Evolutionary conservation across 2,888 invertebrate species (phyloP), one percentile per base, ranked within the genome.

Genomic region (Colletes collaris): DNA sequence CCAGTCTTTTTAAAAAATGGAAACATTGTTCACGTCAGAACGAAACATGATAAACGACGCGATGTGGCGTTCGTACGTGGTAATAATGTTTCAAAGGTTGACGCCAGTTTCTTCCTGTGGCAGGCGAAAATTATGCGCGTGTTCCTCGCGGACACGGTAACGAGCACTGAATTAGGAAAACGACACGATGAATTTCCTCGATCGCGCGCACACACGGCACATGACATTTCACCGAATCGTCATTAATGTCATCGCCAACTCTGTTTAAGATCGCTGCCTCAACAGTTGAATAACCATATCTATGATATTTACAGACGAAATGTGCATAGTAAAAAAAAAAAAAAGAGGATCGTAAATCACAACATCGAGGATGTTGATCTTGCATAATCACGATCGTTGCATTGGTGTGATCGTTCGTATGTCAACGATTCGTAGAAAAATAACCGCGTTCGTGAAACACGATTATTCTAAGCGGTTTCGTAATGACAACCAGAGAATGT

Each of bases 1-100:
- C 96, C 95, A 94, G 95, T 94, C 93, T 95, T 96, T 93, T 95
- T 96, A 96, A 96, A 96, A 94, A 96, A 96, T 93, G 96, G 96
- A 92, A 96, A 95, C 96, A 96, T 96, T 93, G 94, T 94, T 93
- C 90, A 91, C 91, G 86, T 88, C 89, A 82, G 80, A 87, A 86
- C 84, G 87, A 90, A 88, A 86, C 92, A 92, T 92, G 88, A 88
- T 92, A 90, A 89, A 87, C 78, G 82, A 82, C 74, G 84, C 82
- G 86, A 84, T 80, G 60, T 67, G 19, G 67, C 65, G 59, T 37
- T 66, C 75, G 50, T 27, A 63, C 50, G 53, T 55, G 53, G 64
- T 79, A 79, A 79, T 64, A 74, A 85, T 76, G 72, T 65, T 72
- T 73, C 35, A 56, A 76, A 46, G 67, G n/a, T 53, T 46, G 60